Evolutionary conservation across 2,113 vertebrate genomes (phyloP).

Genomic region (Tyrannus savana): DNA sequence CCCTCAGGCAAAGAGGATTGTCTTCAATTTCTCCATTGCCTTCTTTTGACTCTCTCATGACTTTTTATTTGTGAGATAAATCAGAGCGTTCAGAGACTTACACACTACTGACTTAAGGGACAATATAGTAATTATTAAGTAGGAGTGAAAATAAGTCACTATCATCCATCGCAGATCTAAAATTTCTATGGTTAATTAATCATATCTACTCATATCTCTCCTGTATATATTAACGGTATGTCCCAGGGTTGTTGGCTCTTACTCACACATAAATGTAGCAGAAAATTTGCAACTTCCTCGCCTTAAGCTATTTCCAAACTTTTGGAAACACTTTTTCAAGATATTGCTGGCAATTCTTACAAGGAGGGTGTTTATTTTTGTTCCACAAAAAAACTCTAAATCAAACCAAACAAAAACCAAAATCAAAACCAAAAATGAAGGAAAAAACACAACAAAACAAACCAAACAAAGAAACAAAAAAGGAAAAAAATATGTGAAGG

Average conservation of each 20-base stretch:
- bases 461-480: neutral
- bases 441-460: no score
- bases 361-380: neutral
- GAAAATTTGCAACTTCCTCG: neutral
- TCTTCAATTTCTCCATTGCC: neutral
- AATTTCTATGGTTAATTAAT: neutral
- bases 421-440: no score
- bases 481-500: neutral
- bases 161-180: neutral
- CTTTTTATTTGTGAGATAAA: neutral
- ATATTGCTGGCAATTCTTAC: neutral
- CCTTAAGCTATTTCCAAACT: neutral
- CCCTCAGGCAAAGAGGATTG: neutral
- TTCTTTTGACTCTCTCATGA: neutral
- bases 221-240: neutral
- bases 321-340: neutral
- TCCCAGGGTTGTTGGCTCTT: neutral
- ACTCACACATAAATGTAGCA: neutral
- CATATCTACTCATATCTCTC: neutral
- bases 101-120: neutral
- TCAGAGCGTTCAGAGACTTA: neutral
- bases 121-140: neutral
- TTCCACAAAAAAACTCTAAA: neutral
- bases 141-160: neutral
- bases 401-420: no score